A percentile compares a stretch with the other conserved stretches of the same genome.
Conservation (phyloP, 2,888 invertebrate species). For the Cantharis lateralis region DNA sequence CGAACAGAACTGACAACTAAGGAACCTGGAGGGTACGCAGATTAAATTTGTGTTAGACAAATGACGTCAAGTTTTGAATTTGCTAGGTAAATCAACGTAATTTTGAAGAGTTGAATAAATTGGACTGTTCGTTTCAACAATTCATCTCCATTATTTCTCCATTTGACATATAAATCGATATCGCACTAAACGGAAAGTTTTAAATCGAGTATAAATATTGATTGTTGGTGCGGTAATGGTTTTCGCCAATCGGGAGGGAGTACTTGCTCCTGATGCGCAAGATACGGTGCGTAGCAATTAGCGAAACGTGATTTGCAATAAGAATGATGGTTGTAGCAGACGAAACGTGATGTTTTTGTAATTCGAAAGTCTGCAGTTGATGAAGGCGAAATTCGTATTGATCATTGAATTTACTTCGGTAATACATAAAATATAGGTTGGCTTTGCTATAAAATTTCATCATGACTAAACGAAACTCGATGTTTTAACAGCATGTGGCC, state of each 20-base stretch:
- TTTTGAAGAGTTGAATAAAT: background rate
- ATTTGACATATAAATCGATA: background rate
- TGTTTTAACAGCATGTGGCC: constrained; percentile 8
- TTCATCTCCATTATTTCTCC: background rate
- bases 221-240: background rate
- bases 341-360: no score
- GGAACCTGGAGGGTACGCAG: background rate
- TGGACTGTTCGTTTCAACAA: background rate
- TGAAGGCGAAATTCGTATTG: background rate
- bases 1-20: background rate
- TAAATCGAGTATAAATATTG: background rate
- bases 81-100: background rate
- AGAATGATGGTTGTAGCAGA: no score
- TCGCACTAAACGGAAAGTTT: background rate
- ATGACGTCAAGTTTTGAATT: background rate
- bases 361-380: background rate
- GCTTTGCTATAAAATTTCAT: constrained; percentile 10
- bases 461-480: constrained; percentile 9
- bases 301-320: no score
- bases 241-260: background rate
- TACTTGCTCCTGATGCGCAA: background rate
- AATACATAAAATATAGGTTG: constrained; percentile 6
- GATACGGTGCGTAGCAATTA: background rate
- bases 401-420: constrained; percentile 10
- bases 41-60: background rate